These are phyloP conservation scores for Erannis defoliaria DNA, from an alignment of 2,888 invertebrate species.

Conservation along the genomic window DNA sequence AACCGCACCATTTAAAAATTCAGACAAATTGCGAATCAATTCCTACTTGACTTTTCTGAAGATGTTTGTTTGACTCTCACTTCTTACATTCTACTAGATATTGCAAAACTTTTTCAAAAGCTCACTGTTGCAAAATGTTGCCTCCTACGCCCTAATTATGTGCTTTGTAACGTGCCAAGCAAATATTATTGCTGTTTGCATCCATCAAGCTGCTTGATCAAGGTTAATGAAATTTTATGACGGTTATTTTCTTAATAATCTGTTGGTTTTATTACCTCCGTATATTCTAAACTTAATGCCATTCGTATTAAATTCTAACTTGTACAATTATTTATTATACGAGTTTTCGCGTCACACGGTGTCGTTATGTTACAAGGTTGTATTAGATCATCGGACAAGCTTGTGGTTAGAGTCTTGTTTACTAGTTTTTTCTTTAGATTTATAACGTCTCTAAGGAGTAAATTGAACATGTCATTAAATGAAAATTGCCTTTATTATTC, in stretches of 20 bases:
- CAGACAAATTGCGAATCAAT: conserved; percentile 22
- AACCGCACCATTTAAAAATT: not conserved
- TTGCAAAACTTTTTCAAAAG: conserved; percentile 3
- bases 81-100: not conserved
- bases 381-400: conserved; percentile 57
- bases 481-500: conserved; percentile 20
- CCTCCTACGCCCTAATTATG: not conserved
- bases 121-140: conserved; percentile 3
- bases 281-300: conserved; percentile 17
- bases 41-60: conserved; percentile 9
- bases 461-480: conserved; percentile 14
- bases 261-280: conserved; percentile 23
- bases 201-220: not conserved
- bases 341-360: conserved; percentile 14
- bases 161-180: not conserved
- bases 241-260: conserved; percentile 4
- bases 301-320: conserved; percentile 9
- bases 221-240: conserved; percentile 2
- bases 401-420: conserved; percentile 56
- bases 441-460: conserved; percentile 15
- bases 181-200: conserved; percentile 1
- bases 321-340: conserved; percentile 10
- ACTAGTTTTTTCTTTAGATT: conserved; percentile 38
- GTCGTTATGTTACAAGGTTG: conserved; percentile 56
- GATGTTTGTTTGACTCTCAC: conserved; percentile 1